These are phyloP conservation scores for Callithrix jacchus DNA, from an alignment of 2,113 vertebrate species.

Conservation along the genomic window DNA sequence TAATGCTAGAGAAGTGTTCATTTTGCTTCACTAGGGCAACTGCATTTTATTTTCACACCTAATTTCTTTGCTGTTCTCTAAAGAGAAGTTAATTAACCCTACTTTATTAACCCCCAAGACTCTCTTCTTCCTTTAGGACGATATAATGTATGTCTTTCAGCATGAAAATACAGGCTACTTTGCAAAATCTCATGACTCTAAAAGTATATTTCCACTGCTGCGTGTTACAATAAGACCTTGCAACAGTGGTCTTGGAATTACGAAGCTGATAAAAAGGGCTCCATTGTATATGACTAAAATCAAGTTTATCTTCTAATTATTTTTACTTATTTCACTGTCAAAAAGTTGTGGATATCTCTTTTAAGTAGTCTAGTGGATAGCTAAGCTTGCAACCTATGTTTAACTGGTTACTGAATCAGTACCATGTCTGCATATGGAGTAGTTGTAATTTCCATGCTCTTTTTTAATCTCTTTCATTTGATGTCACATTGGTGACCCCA, in stretches of 20 bases:
- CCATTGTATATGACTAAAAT: background rate
- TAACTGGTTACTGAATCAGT: background rate
- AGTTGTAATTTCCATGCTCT: background rate
- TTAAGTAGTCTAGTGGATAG: background rate
- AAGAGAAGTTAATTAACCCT: background rate
- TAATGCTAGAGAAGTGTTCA: background rate
- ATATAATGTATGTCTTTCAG: background rate
- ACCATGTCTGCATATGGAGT: background rate
- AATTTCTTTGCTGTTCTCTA: background rate
- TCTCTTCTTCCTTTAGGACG: background rate
- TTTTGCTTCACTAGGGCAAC: background rate
- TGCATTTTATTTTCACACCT: background rate
- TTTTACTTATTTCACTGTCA: background rate
- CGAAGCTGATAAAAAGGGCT: background rate
- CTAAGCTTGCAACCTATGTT: background rate
- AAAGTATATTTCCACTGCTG: background rate
- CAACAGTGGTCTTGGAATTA: background rate
- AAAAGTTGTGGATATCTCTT: background rate
- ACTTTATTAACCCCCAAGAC: background rate
- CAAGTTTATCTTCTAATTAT: background rate
- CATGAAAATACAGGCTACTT: background rate
- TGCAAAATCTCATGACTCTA: background rate
- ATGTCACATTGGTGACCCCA: background rate
- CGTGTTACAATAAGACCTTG: background rate
- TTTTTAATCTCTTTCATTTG: background rate